A percentile compares a stretch with the other conserved stretches of the same genome.
phyloP scores from a whole-genome alignment of 2,797 vertebrate species.

The Typhlichthys subterraneus region DNA sequence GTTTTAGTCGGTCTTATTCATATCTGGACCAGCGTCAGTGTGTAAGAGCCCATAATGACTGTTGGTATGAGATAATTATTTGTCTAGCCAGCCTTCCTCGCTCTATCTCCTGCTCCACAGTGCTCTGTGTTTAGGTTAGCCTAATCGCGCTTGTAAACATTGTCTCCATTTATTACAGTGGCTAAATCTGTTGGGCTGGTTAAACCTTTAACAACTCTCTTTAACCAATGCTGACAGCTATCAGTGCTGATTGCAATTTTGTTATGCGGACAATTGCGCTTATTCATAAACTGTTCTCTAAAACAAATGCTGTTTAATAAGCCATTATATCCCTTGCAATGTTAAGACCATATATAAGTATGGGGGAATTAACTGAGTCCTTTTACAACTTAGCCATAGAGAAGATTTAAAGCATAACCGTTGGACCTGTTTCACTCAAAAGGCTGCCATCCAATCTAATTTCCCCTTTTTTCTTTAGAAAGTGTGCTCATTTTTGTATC shows the following conservation, averaged over 20 bases:
- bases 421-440: constrained; percentile 33
- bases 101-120: constrained; percentile 22
- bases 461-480: constrained; percentile 39
- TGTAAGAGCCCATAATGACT: constrained; percentile 30
- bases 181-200: constrained; percentile 13
- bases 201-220: constrained; percentile 2
- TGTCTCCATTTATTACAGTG: constrained; percentile 29
- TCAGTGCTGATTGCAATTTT: constrained; percentile 3
- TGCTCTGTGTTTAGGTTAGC: constrained; percentile 49
- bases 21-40: constrained; percentile 63
- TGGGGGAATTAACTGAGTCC: constrained; percentile 31
- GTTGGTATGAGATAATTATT: constrained; percentile 39
- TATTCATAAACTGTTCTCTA: too few species aligned
- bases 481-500: constrained; percentile 22
- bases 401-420: constrained; percentile 38
- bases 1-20: constrained; percentile 59
- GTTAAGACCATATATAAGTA: constrained; percentile 18
- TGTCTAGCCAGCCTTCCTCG: constrained; percentile 17
- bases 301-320: constrained; percentile 17
- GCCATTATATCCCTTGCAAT: constrained; percentile 19
- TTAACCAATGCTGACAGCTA: constrained; percentile 16
- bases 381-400: constrained; percentile 29
- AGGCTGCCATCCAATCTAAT: constrained; percentile 33
- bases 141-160: constrained; percentile 61
- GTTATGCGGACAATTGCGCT: background rate